phyloP scores from a whole-genome alignment of 2,113 vertebrate genomes.

The Spheniscus mendiculus region DNA sequence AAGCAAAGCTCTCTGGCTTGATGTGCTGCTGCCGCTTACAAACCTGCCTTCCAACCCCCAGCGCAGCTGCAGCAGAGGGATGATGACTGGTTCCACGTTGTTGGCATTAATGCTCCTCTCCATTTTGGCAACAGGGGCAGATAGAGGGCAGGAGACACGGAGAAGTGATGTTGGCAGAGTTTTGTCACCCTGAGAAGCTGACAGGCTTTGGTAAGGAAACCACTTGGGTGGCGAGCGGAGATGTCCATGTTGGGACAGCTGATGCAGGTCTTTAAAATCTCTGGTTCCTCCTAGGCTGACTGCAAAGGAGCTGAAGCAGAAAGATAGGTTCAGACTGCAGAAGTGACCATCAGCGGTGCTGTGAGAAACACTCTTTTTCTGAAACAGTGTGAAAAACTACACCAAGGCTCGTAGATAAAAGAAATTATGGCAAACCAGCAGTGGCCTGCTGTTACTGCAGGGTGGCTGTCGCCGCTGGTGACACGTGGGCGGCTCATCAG shows the following conservation, averaged over 20 bases:
- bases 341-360: not conserved
- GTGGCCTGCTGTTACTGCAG: not conserved
- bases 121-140: not conserved
- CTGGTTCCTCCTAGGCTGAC: not conserved
- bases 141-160: not conserved
- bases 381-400: not conserved
- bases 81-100: fast-evolving
- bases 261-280: not conserved
- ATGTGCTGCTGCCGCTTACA: not conserved
- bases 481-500: not conserved
- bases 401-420: not conserved
- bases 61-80: not conserved
- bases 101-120: not conserved
- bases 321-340: not conserved
- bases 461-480: not conserved
- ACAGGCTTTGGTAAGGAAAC: constrained; percentile 17
- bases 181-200: not conserved
- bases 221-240: not conserved
- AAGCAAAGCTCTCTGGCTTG: not conserved
- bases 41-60: not conserved
- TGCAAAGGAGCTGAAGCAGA: not conserved
- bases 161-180: not conserved
- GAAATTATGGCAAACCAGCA: not conserved
- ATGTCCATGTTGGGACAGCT: not conserved
- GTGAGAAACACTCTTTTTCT: not conserved